Conservation (phyloP, 1,140 invertebrate genomes). For the Nomia melanderi region DNA sequence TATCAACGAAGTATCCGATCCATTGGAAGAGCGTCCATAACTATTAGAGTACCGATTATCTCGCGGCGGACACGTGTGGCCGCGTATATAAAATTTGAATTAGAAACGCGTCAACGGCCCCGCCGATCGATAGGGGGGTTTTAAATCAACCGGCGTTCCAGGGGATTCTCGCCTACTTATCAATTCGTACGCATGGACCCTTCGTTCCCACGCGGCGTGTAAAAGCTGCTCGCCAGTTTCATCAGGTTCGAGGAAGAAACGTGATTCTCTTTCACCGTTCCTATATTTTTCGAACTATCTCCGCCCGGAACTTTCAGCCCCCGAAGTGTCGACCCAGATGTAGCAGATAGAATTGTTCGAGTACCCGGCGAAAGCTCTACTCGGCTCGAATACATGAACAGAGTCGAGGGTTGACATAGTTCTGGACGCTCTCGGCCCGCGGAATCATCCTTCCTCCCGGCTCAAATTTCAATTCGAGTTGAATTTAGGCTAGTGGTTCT, state of each 20-base stretch:
- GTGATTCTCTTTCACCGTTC: neutral
- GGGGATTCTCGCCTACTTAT: neutral
- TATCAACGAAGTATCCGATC: too few species aligned
- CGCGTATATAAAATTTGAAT: too few species aligned
- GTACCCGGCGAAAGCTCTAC: constrained; percentile 1
- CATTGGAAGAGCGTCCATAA: too few species aligned
- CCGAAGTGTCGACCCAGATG: constrained; percentile 5
- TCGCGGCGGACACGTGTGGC: too few species aligned
- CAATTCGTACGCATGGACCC: neutral
- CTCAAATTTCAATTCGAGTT: too few species aligned
- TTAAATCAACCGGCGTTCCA: too few species aligned
- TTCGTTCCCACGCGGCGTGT: neutral
- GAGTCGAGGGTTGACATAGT: neutral
- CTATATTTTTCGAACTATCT: constrained; percentile 6
- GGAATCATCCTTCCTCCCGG: too few species aligned
- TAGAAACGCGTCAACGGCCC: too few species aligned
- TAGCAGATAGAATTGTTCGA: constrained; percentile 6
- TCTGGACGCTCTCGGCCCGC: too few species aligned
- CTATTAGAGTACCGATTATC: too few species aligned
- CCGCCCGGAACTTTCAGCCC: constrained; percentile 1
- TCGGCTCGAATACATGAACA: neutral
- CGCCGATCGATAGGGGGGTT: too few species aligned
- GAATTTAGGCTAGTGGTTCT: neutral
- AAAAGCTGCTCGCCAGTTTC: neutral
- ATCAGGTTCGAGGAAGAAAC: neutral